Conservation (phyloP, 1,140 invertebrate species). For the Atta colombica region DNA sequence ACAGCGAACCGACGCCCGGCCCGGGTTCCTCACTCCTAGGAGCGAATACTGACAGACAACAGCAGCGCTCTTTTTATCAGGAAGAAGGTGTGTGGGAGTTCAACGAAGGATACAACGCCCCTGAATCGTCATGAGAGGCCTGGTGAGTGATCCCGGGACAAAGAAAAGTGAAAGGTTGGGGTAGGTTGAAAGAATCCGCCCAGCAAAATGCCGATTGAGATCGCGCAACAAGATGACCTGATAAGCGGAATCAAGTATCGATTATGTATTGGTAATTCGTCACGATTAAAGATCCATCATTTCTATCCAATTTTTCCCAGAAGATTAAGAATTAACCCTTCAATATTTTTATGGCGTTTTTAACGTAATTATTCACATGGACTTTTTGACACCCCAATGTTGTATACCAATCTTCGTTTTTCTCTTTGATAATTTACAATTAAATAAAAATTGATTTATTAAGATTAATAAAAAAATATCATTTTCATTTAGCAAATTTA, state of each 20-base stretch:
- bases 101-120: slow-evolving; percentile 37
- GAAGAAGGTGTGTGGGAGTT: slow-evolving; percentile 42
- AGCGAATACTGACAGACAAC: slow-evolving; percentile 79
- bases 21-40: slow-evolving; percentile 53
- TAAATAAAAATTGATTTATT: too few relatives aligned
- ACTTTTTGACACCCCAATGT: too few relatives aligned
- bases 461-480: too few relatives aligned
- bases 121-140: slow-evolving; percentile 69
- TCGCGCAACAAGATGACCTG: slow-evolving; percentile 27
- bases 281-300: not conserved
- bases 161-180: slow-evolving; percentile 84
- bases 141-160: slow-evolving; percentile 79
- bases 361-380: too few relatives aligned
- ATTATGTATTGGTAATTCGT: slow-evolving; percentile 6
- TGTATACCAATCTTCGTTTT: too few relatives aligned
- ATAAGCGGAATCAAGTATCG: slow-evolving; percentile 4
- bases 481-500: too few relatives aligned
- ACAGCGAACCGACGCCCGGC: slow-evolving; percentile 74
- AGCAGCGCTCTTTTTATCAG: slow-evolving; percentile 77
- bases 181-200: slow-evolving; percentile 47
- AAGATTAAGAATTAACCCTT: not conserved
- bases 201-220: slow-evolving; percentile 50
- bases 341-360: too few relatives aligned
- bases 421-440: too few relatives aligned
- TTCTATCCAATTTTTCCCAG: not conserved